Evolutionary conservation across 2,113 vertebrate species (phyloP).

Genomic region (Cochlearius cochlearius): DNA sequence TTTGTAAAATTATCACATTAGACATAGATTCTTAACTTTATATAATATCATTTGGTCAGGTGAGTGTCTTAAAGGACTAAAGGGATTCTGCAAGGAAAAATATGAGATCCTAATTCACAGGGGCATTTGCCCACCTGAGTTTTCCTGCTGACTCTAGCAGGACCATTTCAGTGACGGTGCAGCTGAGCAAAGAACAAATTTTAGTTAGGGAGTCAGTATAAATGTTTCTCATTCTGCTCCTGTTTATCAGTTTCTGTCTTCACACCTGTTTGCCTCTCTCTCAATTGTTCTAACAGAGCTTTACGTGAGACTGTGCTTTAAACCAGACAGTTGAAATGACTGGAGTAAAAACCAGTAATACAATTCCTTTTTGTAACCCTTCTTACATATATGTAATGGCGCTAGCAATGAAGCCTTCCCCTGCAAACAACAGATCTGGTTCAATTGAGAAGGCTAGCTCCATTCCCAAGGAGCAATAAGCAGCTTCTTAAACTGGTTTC

Average conservation of each 20-base stretch:
- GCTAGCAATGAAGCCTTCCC: not conserved
- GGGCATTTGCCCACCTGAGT: fast-evolving
- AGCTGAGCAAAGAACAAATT: not conserved
- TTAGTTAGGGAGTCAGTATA: not conserved
- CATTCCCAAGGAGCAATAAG: not conserved
- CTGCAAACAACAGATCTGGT: not conserved
- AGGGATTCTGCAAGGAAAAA: not conserved
- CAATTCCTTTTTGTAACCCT: not conserved
- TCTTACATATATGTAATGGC: not conserved
- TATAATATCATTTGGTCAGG: not conserved
- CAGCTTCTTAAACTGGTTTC: not conserved
- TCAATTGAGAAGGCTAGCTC: not conserved
- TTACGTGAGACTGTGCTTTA: not conserved
- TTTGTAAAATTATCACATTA: not conserved
- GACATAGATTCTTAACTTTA: not conserved
- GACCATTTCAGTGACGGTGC: not conserved
- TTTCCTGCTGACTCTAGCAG: not conserved
- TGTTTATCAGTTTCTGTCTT: not conserved
- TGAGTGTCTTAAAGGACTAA: not conserved
- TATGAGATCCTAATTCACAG: not conserved
- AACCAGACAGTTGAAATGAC: not conserved
- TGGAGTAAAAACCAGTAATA: not conserved
- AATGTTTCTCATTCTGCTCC: not conserved
- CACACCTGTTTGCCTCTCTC: not conserved
- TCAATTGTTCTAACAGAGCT: not conserved